Evolutionary conservation across 2,888 invertebrate species (phyloP).

Genomic region (Psococerastis gibbosa): DNA sequence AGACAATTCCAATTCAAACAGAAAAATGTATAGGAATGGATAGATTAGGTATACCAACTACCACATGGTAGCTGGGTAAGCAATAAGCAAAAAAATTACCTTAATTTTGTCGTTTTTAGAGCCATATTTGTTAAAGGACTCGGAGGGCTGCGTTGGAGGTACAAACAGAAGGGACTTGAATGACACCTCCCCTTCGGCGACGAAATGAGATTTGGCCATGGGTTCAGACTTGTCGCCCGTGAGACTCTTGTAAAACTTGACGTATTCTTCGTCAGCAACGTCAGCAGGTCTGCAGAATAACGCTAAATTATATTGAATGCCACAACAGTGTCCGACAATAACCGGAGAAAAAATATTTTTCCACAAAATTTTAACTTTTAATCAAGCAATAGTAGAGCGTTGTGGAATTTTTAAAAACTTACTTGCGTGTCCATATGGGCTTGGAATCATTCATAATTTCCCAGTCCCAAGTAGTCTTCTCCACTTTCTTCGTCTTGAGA

Average conservation of each 20-base stretch:
- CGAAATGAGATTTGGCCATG: conserved; percentile 78
- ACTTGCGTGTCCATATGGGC: conserved; percentile 96
- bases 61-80: not conserved
- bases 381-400: not conserved
- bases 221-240: conserved; percentile 78
- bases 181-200: conserved; percentile 97
- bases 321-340: too few species aligned
- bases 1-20: too few species aligned
- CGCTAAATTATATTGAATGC: not conserved
- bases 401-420: too few species aligned
- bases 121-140: conserved; percentile 91
- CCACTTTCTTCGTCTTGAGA: conserved; percentile 69
- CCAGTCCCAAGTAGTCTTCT: conserved; percentile 98
- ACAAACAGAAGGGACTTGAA: conserved; percentile 93
- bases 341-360: not conserved
- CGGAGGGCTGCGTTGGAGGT: conserved; percentile 75
- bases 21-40: too few species aligned
- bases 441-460: conserved; percentile 89
- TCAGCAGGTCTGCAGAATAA: conserved; percentile 40
- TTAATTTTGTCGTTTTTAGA: conserved; percentile 89
- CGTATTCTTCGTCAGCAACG: conserved; percentile 75
- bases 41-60: too few species aligned
- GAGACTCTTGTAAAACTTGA: conserved; percentile 85
- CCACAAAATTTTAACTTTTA: not conserved
- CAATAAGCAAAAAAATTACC: conserved; percentile 23